phyloP scores from a whole-genome alignment of 2,797 vertebrate species.

The Leptatherina wallacei region DNA sequence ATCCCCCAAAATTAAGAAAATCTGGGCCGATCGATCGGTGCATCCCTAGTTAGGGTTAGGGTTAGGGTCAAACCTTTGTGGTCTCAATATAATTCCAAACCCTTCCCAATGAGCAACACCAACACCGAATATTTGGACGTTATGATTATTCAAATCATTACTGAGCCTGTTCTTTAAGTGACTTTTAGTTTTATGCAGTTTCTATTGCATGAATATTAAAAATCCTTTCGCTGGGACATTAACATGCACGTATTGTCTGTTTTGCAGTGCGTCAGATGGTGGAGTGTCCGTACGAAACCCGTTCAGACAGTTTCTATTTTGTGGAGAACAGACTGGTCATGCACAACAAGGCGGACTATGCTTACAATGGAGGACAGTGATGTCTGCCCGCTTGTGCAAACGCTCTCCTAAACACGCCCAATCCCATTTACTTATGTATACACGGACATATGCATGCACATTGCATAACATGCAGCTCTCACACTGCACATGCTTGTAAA shows the following conservation, averaged over 20 bases:
- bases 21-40: too few species aligned
- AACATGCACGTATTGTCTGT: slow-evolving; percentile 40
- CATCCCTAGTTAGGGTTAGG: too few species aligned
- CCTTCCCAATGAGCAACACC: not conserved
- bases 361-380: slow-evolving; percentile 89
- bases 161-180: not conserved
- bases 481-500: slow-evolving; percentile 23
- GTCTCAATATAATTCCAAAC: not conserved
- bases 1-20: too few species aligned
- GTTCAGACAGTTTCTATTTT: slow-evolving; percentile 96
- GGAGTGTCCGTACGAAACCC: slow-evolving; percentile 90
- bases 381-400: slow-evolving; percentile 34
- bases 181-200: not conserved
- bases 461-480: slow-evolving; percentile 13
- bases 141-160: not conserved
- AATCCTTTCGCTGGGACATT: not conserved
- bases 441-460: slow-evolving; percentile 23
- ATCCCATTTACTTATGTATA: slow-evolving; percentile 17
- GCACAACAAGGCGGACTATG: slow-evolving; percentile 96
- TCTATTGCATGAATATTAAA: not conserved
- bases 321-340: slow-evolving; percentile 94
- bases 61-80: not conserved
- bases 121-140: not conserved
- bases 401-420: not conserved
- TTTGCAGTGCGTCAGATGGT: slow-evolving; percentile 91